phyloP scores from a whole-genome alignment of 2,113 vertebrate genomes.

The Orycteropus afer region DNA sequence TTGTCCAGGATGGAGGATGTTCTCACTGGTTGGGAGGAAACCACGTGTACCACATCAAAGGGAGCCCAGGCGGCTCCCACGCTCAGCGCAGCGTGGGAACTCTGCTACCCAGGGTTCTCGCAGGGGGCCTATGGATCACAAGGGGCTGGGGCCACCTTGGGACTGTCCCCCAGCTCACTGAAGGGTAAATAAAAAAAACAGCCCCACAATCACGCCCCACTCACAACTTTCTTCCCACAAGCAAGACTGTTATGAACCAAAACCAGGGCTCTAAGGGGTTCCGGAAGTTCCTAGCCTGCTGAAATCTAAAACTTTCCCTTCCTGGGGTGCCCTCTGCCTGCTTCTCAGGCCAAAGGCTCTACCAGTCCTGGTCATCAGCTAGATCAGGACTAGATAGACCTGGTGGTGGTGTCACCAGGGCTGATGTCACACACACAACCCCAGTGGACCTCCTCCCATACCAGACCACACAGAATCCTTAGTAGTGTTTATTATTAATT shows the following conservation, averaged over 20 bases:
- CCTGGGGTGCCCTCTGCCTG: not conserved
- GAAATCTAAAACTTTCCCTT: not conserved
- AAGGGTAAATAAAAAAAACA: not conserved
- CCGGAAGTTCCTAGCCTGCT: not conserved
- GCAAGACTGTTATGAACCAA: not conserved
- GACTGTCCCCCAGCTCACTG: constrained; percentile 10
- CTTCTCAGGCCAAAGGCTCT: not conserved
- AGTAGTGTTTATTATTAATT: not conserved
- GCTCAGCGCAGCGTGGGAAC: constrained; percentile 62
- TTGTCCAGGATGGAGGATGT: constrained; percentile 57
- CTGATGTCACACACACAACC: no score
- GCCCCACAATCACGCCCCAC: not conserved
- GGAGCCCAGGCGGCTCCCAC: constrained; percentile 70
- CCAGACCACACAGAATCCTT: not conserved
- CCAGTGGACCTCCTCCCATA: not conserved
- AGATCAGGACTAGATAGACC: not conserved
- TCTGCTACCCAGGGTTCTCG: constrained; percentile 56
- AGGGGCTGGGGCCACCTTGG: not conserved
- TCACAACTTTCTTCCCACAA: not conserved
- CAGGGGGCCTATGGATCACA: not conserved
- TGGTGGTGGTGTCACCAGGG: not conserved
- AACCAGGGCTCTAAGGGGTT: not conserved
- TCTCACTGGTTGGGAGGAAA: constrained; percentile 66
- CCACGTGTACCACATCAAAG: constrained; percentile 75
- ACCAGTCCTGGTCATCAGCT: not conserved